Conservation (phyloP, 2,888 invertebrate species). For the Apamea sordens region DNA sequence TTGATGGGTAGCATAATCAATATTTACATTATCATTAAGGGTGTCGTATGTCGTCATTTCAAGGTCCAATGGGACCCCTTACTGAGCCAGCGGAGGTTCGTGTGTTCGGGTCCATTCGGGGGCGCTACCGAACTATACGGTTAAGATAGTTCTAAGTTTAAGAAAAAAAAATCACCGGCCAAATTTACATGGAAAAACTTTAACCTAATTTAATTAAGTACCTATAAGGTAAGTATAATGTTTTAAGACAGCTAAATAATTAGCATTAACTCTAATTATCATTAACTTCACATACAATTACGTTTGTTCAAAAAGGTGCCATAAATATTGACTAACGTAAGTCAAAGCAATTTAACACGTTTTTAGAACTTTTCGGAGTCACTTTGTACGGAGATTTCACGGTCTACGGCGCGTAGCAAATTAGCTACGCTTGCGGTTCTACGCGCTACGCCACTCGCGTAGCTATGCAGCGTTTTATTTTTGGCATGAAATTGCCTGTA, state of each 20-base stretch:
- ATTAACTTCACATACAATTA: background rate
- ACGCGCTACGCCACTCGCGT: constrained; percentile 63
- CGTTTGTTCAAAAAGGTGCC: background rate
- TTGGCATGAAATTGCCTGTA: background rate
- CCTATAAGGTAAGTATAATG: background rate
- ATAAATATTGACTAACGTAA: background rate
- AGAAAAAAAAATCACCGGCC: too few relatives aligned
- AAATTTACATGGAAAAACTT: too few relatives aligned
- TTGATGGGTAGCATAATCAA: too few relatives aligned
- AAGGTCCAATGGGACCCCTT: too few relatives aligned
- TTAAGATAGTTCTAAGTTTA: background rate
- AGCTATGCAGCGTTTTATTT: constrained; percentile 38
- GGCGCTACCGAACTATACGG: too few relatives aligned
- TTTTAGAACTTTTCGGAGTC: constrained; percentile 46
- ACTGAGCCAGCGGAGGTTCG: too few relatives aligned
- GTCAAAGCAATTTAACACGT: constrained; percentile 1
- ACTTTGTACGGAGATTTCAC: constrained; percentile 60
- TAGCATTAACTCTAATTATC: background rate
- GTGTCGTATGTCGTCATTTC: too few relatives aligned
- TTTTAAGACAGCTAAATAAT: background rate
- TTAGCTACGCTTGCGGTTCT: constrained; percentile 68
- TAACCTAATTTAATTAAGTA: background rate
- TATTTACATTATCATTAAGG: too few relatives aligned
- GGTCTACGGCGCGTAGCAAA: constrained; percentile 74
- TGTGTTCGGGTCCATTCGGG: too few relatives aligned